Evolutionary conservation across 2,797 vertebrate species (phyloP), one percentile per base, ranked within the genome.

Genomic region (Cirrhinus molitorella): DNA sequence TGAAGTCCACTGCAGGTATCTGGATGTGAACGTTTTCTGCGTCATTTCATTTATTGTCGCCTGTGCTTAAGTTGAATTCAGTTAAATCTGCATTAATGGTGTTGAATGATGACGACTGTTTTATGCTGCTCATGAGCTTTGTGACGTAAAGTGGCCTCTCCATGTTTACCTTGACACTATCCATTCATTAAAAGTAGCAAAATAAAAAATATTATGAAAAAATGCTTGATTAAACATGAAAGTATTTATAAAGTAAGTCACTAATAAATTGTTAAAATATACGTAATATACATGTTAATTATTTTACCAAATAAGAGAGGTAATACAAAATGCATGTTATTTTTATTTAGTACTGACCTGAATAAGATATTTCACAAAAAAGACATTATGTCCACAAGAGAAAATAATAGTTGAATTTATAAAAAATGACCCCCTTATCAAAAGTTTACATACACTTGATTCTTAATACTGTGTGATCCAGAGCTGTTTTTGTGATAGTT

Each of bases 1-100:
- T 91, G 94, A 95, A 93, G 91, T 94, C 91, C 95, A 94, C 92
- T 89, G 79, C 85, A 91, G 83, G 90, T 93, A 92, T 93, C 93
- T 94, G 93, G 90, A 91, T 88, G 92, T 73, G 28, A 11, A 28
- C 28, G 16, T 51, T 31, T 74, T 17, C 25, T 40, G n/a, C 16
- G 1, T 68, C 34, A 19, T 45, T 43, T 55, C 34, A 55, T 68
- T 68, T 1, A 55, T 80, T 45, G n/a, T 43, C 14, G 5, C 25
- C 34, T 61, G 23, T 2, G 74, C 74, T 78, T 14, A 70, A 55
- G 17, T 59, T 59, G 40, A 80, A 59, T 45, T 78, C 40, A n/a
- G 51, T 59, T 47, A 81, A 81, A 81, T 2, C n/a, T 37, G 19
- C 8, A 81, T 72, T 63, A 72, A 73, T 49, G 40, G 12, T 34